A percentile compares a stretch with the other conserved stretches of the same genome.
These are phyloP conservation scores for Balaeniceps rex DNA, from an alignment of 2,113 vertebrate species.

Conservation along the genomic window DNA sequence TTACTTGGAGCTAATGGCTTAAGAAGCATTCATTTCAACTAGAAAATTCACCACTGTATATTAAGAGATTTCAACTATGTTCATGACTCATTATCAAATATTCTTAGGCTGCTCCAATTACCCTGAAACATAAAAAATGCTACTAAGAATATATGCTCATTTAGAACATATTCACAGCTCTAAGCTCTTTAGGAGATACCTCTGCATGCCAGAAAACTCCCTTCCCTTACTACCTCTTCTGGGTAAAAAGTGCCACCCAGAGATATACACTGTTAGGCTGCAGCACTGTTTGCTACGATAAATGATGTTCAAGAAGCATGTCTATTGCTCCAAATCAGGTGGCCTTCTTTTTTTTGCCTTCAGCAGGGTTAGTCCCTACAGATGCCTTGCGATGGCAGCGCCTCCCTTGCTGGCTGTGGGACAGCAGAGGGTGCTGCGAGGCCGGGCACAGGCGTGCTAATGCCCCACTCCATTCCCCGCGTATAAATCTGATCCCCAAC, in stretches of 20 bases:
- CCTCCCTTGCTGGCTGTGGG: not conserved
- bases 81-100: constrained; percentile 1
- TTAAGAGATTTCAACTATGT: not conserved
- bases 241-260: not conserved
- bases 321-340: not conserved
- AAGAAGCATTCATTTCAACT: not conserved
- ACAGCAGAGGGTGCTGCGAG: not conserved
- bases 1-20: not conserved
- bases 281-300: not conserved
- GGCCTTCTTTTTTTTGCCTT: not conserved
- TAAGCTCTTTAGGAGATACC: not conserved
- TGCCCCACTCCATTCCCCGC: not conserved
- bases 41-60: not conserved
- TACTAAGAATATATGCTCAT: not conserved
- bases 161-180: not conserved
- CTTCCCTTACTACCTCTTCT: not conserved
- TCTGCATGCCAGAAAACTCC: not conserved
- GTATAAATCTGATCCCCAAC: no score
- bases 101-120: not conserved
- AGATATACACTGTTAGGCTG: not conserved
- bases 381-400: not conserved
- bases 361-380: not conserved
- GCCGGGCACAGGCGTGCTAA: not conserved
- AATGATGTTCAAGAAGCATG: not conserved
- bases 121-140: not conserved